Conservation (phyloP, 2,888 invertebrate species). For the Perizoma flavofasciatum region DNA sequence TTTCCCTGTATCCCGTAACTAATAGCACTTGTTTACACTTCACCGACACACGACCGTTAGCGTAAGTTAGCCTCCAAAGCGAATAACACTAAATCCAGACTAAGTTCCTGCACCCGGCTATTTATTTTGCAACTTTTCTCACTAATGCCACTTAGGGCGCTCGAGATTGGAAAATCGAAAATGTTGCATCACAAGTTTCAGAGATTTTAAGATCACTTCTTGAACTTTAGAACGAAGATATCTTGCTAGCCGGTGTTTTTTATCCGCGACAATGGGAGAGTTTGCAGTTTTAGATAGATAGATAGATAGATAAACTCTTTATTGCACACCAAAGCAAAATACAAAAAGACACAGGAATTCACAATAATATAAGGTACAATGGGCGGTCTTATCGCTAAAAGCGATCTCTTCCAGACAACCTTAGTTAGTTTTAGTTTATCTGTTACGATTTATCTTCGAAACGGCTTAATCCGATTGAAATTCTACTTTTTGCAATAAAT, state of each 20-base stretch:
- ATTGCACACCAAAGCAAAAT: too few relatives aligned
- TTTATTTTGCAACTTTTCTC: conserved; percentile 36
- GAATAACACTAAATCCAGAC: conserved; percentile 35
- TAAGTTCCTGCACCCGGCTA: conserved; percentile 30
- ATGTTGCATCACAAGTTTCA: conserved; percentile 19
- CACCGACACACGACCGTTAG: conserved; percentile 17
- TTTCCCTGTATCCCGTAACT: too few relatives aligned
- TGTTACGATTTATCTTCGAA: too few relatives aligned
- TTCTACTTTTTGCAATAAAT: too few relatives aligned
- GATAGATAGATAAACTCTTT: too few relatives aligned
- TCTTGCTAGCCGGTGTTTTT: not conserved
- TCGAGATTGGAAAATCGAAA: conserved; percentile 28
- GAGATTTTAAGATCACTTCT: conserved; percentile 15
- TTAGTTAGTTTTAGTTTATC: not conserved
- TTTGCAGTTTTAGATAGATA: too few relatives aligned
- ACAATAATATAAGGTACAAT: too few relatives aligned
- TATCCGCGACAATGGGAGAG: too few relatives aligned
- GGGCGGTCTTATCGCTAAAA: too few relatives aligned
- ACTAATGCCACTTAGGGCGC: conserved; percentile 31
- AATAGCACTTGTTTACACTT: conserved; percentile 6
- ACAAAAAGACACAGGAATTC: too few relatives aligned
- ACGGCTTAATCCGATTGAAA: too few relatives aligned
- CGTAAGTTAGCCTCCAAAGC: conserved; percentile 27
- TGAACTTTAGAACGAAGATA: conserved; percentile 3
- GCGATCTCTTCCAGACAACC: too few relatives aligned